These are phyloP conservation scores for Centropus bengalensis DNA, from an alignment of 2,113 vertebrate genomes.

Conservation along the genomic window DNA sequence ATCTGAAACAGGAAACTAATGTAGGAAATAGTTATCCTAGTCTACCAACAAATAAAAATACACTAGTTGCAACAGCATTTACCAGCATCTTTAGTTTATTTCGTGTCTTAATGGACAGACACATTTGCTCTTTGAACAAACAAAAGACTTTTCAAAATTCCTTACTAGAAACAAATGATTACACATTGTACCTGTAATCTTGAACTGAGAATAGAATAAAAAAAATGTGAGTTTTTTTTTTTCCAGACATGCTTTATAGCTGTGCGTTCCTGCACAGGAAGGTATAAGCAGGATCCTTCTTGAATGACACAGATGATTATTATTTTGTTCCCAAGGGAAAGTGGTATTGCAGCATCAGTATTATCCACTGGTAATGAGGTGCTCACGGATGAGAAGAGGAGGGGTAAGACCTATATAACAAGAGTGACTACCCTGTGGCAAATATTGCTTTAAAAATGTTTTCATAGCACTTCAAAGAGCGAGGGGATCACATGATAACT, in stretches of 20 bases:
- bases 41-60: not conserved
- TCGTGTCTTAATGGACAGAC: not conserved
- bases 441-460: conserved; percentile 60
- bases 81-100: not conserved
- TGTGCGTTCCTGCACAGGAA: conserved; percentile 1
- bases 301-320: conserved; percentile 10
- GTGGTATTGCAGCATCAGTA: conserved; percentile 15
- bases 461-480: conserved; percentile 56
- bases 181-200: not conserved
- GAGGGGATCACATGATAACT: conserved; percentile 44
- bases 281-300: not conserved
- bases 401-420: conserved; percentile 4
- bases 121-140: not conserved
- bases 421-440: conserved; percentile 56
- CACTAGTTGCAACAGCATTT: not conserved
- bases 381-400: conserved; percentile 43
- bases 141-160: not conserved
- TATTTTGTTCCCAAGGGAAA: conserved; percentile 55
- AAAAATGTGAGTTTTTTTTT: not conserved
- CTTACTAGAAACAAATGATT: not conserved
- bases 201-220: conserved; percentile 14
- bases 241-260: not conserved
- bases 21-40: not conserved
- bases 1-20: not conserved
- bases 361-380: conserved; percentile 57